A percentile compares a stretch with the other conserved stretches of the same genome.
These are phyloP conservation scores for Petrosia ficiformis DNA, from an alignment of 37 sponge, comb jelly and placozoan genomes.

Conservation along the genomic window DNA sequence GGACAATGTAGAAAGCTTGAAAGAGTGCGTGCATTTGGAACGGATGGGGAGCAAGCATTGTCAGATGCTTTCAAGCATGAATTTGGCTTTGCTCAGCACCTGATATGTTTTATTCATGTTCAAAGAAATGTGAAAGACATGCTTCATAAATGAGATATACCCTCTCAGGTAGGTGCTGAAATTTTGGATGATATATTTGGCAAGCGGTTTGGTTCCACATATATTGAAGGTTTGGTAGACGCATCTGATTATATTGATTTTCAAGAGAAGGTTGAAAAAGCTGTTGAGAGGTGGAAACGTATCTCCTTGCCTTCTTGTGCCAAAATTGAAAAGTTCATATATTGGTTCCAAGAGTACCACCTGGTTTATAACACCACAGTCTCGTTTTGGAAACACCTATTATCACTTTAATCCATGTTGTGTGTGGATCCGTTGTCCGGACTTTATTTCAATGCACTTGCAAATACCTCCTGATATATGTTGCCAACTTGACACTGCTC, in stretches of 20 bases:
- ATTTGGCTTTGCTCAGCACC: constrained; percentile 47
- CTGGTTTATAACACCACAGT: background rate
- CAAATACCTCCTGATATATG: constrained; percentile 8
- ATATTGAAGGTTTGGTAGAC: constrained; percentile 36
- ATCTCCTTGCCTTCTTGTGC: background rate
- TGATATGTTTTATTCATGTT: constrained; percentile 35
- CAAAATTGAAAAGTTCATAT: background rate
- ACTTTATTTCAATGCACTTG: constrained; percentile 5
- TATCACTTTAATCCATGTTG: constrained; percentile 18
- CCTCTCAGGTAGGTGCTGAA: background rate
- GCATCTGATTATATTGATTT: constrained; percentile 13
- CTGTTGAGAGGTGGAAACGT: background rate
- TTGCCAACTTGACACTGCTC: background rate
- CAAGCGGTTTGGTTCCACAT: constrained; percentile 13
- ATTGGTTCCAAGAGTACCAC: background rate
- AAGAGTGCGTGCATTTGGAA: constrained; percentile 41
- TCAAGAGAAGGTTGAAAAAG: constrained; percentile 7
- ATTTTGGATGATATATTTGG: constrained; percentile 56
- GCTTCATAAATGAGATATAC: constrained; percentile 14
- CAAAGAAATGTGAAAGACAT: constrained; percentile 33
- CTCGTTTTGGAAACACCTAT: constrained; percentile 10
- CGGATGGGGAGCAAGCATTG: constrained; percentile 44
- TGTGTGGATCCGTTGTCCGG: background rate
- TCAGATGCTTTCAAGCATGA: constrained; percentile 50
- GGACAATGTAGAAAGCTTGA: constrained; percentile 41